Base-by-base conservation (phyloP, 2,888 invertebrate genomes). In the Crioceris asparagi region DNA sequence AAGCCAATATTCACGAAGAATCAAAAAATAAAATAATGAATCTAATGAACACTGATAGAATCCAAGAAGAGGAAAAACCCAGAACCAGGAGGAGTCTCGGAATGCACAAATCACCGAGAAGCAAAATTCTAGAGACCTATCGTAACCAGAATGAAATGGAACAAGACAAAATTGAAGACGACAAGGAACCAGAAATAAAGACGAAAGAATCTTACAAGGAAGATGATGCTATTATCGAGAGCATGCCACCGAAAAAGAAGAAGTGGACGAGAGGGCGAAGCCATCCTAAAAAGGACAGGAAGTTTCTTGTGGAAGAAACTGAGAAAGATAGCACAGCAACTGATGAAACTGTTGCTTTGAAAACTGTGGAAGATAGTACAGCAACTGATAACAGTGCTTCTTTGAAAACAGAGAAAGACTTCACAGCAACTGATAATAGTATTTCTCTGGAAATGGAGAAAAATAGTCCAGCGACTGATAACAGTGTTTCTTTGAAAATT, bases 251-350 rank as follows among this genome's bases (percentile, higher is more conserved):
- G 14, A 49, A 48, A 32, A 50, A 50, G 32, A 38, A 25, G 17
- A 46, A 34, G 16, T 48, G 48, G 47, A 40, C 46, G 3, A 41
- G 44, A 21, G 37, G 46, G 6, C 30, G 29, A 5, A 50, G 50
- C 25, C 40, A 46, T 21, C 37, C 45, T 1, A 50, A 49, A 30
- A 44, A 45, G 14, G 44, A 44, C 14, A 35, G 29, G 32, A 35
- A 29, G 16, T 14, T 33, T 5, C 26, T 39, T 4, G 15, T 17
- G n/a, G 12, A 11, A 8, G 12, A n/a, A n/a, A n/a, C 21, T 7
- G 21, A 21, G 10, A 6, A 21, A 21, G 21, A 21, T 21, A 10
- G 10, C 10, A 21, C 21, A 21, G 21, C 6, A 21, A 21, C 6
- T 7, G 10, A 6, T 21, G 10, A 21, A 6, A 21, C 6, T 21